These are phyloP conservation scores for Atherinosoma microstoma DNA, from an alignment of 2,797 vertebrate genomes.

Conservation along the genomic window DNA sequence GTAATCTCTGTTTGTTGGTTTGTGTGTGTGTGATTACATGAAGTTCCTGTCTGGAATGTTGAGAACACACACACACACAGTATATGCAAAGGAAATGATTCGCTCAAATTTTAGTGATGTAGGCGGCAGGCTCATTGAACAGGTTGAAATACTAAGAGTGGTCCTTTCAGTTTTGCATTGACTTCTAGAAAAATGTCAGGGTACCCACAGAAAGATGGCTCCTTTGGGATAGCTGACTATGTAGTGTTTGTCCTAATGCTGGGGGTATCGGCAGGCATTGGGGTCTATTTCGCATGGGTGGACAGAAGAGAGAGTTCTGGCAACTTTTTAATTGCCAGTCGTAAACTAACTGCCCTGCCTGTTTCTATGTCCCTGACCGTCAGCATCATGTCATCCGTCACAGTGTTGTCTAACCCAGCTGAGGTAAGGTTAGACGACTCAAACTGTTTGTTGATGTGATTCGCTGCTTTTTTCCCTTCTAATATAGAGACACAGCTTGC, in stretches of 20 bases:
- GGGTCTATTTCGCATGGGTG: constrained; percentile 86
- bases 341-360: constrained; percentile 84
- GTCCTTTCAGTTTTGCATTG: background rate
- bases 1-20: too few species aligned
- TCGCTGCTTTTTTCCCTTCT: too few species aligned
- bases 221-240: constrained; percentile 87
- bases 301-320: constrained; percentile 76
- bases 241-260: constrained; percentile 87
- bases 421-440: constrained; percentile 60
- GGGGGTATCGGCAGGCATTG: constrained; percentile 84
- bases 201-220: constrained; percentile 7
- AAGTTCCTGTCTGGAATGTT: background rate
- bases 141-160: background rate
- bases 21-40: background rate
- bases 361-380: constrained; percentile 89
- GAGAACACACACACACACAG: background rate
- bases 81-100: background rate
- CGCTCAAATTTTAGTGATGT: background rate
- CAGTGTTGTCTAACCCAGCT: constrained; percentile 85
- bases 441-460: too few species aligned
- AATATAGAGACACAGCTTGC: too few species aligned
- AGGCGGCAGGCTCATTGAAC: background rate
- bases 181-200: constrained; percentile 37
- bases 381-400: constrained; percentile 91
- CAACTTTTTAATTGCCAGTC: constrained; percentile 86